Conservation (phyloP, 2,888 invertebrate genomes). For the Ornithoptera priamus region DNA sequence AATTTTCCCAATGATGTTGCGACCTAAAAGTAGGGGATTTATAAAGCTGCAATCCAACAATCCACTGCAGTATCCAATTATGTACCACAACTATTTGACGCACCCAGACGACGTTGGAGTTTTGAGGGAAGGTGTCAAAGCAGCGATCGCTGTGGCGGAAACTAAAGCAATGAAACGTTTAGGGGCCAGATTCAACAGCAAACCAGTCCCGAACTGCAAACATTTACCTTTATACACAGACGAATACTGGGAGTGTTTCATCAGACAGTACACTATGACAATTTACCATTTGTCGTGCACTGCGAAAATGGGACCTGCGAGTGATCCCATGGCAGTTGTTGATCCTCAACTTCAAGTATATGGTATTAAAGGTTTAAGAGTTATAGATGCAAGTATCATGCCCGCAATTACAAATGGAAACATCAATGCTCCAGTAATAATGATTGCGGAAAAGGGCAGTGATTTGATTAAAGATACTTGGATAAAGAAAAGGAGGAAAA, state of each 20-base stretch:
- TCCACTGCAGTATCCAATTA: constrained; percentile 89
- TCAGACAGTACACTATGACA: constrained; percentile 92
- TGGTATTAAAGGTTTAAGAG: constrained; percentile 88
- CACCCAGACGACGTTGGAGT: constrained; percentile 92
- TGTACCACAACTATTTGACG: constrained; percentile 95
- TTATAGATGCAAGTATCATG: constrained; percentile 94
- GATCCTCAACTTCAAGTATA: constrained; percentile 88
- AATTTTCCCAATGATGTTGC: constrained; percentile 92
- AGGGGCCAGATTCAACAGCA: constrained; percentile 87
- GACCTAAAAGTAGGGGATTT: constrained; percentile 92
- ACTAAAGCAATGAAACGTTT: constrained; percentile 88
- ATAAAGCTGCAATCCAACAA: constrained; percentile 86
- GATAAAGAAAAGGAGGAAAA: constrained; percentile 60
- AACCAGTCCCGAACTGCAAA: constrained; percentile 89
- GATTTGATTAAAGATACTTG: constrained; percentile 89
- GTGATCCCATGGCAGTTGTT: constrained; percentile 89
- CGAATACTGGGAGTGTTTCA: constrained; percentile 92
- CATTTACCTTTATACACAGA: constrained; percentile 88
- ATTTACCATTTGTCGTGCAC: constrained; percentile 93
- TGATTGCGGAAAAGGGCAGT: constrained; percentile 93
- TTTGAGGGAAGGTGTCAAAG: constrained; percentile 91
- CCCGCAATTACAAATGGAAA: constrained; percentile 92
- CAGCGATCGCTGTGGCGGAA: constrained; percentile 89
- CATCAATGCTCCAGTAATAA: constrained; percentile 92
- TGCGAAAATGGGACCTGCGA: constrained; percentile 90